Conservation (phyloP, 2,113 vertebrate species). For the Vulpes vulpes region DNA sequence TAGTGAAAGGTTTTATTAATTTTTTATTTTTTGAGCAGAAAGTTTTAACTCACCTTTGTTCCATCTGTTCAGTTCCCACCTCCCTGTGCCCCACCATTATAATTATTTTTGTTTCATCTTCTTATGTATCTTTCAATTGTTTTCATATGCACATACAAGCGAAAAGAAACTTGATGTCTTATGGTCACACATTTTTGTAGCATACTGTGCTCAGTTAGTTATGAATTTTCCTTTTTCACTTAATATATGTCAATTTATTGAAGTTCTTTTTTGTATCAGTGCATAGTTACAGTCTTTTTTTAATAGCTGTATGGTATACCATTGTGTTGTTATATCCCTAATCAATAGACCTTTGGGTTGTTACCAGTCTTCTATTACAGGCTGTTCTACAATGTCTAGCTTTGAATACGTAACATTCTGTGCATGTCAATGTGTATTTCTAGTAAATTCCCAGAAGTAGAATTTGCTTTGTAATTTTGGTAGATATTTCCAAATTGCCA, state of each 20-base stretch:
- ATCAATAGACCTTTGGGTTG: neutral
- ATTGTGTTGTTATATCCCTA: neutral
- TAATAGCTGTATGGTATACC: neutral
- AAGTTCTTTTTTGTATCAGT: neutral
- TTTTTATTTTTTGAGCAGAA: neutral
- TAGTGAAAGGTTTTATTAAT: neutral
- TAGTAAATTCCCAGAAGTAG: neutral
- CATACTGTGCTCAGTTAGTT: neutral
- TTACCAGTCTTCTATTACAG: neutral
- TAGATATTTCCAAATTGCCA: neutral
- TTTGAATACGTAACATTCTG: neutral
- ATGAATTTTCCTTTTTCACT: neutral
- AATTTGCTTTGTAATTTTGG: neutral
- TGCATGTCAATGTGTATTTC: neutral
- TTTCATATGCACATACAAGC: neutral
- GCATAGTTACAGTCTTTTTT: neutral
- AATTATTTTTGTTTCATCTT: neutral
- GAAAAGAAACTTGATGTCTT: neutral
- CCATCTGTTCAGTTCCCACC: neutral
- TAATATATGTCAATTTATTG: neutral
- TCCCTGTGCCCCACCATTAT: neutral
- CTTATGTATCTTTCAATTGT: neutral
- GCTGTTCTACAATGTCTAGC: neutral
- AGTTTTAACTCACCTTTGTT: neutral
- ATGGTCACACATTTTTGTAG: neutral